These are phyloP conservation scores for Prionace glauca DNA, from an alignment of 2,797 vertebrate genomes.

Conservation along the genomic window DNA sequence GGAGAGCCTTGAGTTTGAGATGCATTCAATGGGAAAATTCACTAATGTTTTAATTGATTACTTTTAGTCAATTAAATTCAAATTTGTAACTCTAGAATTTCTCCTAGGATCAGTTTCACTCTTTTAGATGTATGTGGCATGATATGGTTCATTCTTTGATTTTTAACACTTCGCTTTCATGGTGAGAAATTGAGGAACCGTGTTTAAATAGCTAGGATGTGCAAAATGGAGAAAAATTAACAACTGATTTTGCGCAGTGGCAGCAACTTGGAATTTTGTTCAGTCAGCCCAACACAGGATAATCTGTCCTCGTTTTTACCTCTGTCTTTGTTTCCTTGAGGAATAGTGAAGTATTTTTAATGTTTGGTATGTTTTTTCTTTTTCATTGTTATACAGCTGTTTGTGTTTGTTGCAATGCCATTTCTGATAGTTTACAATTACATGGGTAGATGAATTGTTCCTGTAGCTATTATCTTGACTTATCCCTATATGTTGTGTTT, in stretches of 20 bases:
- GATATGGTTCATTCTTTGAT: background rate
- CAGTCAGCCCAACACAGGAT: background rate
- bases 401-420: background rate
- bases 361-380: background rate
- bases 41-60: background rate
- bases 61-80: background rate
- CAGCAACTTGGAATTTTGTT: background rate
- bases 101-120: background rate
- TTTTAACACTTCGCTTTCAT: background rate
- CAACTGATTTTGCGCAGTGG: background rate
- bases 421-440: background rate
- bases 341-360: background rate
- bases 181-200: background rate
- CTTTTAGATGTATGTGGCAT: background rate
- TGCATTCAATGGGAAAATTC: background rate
- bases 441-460: background rate
- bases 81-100: background rate
- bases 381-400: background rate
- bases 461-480: background rate
- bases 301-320: background rate
- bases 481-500: background rate
- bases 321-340: background rate
- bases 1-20: background rate
- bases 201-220: background rate
- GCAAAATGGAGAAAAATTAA: background rate